Conservation (phyloP, 1,140 invertebrate genomes). For the Nymphalis io region DNA sequence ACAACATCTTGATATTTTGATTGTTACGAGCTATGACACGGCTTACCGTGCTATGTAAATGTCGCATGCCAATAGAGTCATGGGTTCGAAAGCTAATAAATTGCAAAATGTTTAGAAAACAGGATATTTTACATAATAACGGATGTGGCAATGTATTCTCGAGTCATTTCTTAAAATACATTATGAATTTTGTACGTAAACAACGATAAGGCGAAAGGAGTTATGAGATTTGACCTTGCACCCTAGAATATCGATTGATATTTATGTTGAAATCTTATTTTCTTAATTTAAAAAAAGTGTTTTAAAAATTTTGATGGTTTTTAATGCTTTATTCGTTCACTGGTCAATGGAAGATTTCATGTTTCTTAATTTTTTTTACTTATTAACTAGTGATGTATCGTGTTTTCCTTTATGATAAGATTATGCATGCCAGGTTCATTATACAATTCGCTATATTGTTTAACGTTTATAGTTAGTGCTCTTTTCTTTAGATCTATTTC, state of each 20-base stretch:
- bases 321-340: too few relatives aligned
- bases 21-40: conserved; percentile 29
- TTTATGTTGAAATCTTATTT: background rate
- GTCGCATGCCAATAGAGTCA: conserved; percentile 74
- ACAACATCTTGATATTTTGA: conserved; percentile 18
- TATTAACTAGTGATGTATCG: too few relatives aligned
- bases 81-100: conserved; percentile 64
- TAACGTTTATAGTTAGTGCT: too few relatives aligned
- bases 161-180: conserved; percentile 44
- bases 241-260: conserved; percentile 27
- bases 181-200: conserved; percentile 41
- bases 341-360: too few relatives aligned
- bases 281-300: too few relatives aligned
- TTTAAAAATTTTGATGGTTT: too few relatives aligned
- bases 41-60: conserved; percentile 64
- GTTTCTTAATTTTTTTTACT: too few relatives aligned
- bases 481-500: too few relatives aligned
- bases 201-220: conserved; percentile 44
- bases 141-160: conserved; percentile 49
- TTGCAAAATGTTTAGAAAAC: conserved; percentile 72
- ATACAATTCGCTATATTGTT: too few relatives aligned
- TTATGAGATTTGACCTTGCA: conserved; percentile 50
- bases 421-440: too few relatives aligned
- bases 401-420: too few relatives aligned
- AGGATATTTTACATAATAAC: conserved; percentile 70